phyloP scores from a whole-genome alignment of 2,888 invertebrate species.

The Micoletzkya japonica region DNA sequence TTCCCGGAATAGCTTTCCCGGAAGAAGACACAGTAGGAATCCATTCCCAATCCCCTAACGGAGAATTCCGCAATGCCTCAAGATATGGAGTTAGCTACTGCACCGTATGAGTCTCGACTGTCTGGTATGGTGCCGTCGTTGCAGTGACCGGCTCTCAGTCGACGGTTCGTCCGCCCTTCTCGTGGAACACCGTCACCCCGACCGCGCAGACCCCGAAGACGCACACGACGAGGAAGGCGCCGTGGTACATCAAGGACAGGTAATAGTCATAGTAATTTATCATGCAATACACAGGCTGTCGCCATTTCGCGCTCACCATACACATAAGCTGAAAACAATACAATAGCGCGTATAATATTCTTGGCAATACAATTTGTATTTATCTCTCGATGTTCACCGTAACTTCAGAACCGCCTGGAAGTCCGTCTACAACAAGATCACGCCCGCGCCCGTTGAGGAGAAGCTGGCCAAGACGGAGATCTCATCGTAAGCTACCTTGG shows the following conservation, averaged over 20 bases:
- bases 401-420: slow-evolving; percentile 23
- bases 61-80: no score
- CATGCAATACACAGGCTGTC: background rate
- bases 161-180: slow-evolving; percentile 42
- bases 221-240: slow-evolving; percentile 46
- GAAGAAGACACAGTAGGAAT: background rate
- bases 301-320: background rate
- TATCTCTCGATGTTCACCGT: background rate
- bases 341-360: background rate
- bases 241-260: slow-evolving; percentile 58
- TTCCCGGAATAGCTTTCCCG: no score
- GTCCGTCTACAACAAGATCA: slow-evolving; percentile 2
- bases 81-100: no score
- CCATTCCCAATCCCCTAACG: background rate
- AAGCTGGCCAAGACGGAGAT: slow-evolving; percentile 16
- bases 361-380: background rate
- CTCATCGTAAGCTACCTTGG: background rate
- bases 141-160: slow-evolving; percentile 27
- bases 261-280: background rate
- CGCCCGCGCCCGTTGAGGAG: slow-evolving; percentile 9
- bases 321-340: background rate
- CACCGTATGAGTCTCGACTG: no score
- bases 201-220: slow-evolving; percentile 39
- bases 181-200: slow-evolving; percentile 57
- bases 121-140: no score